phyloP scores from a whole-genome alignment of 2,113 vertebrate species.

The Myiopsitta monachus region DNA sequence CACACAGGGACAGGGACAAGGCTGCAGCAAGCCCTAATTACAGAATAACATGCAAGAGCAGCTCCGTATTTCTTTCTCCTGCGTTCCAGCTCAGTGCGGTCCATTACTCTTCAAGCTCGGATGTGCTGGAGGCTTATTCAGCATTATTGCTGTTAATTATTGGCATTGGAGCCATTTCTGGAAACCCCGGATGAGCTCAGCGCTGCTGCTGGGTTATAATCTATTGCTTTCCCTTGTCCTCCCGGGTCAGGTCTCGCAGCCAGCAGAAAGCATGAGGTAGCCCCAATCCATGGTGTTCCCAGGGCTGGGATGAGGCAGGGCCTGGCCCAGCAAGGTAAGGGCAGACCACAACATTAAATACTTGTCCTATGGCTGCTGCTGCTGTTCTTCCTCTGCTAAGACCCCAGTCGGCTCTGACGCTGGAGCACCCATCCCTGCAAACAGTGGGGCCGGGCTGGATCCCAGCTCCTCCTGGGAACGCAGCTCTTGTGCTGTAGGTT shows the following conservation, averaged over 20 bases:
- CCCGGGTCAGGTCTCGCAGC: background rate
- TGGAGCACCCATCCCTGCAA: background rate
- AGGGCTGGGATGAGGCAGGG: background rate
- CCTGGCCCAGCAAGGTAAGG: background rate
- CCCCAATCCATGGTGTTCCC: fast-evolving
- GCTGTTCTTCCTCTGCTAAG: background rate
- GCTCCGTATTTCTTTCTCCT: background rate
- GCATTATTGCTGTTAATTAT: conserved; percentile 31
- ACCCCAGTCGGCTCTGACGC: background rate
- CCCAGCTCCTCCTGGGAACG: background rate
- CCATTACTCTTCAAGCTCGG: background rate
- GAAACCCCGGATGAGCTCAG: background rate
- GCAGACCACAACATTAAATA: background rate
- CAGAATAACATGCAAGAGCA: background rate
- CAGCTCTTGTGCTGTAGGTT: conserved; percentile 10
- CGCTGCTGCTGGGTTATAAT: background rate
- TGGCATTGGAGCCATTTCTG: background rate
- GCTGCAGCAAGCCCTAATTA: background rate
- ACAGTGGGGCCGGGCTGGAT: background rate
- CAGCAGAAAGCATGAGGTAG: fast-evolving
- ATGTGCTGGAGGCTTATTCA: conserved; percentile 3
- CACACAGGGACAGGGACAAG: background rate
- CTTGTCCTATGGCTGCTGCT: background rate
- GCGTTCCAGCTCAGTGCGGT: background rate
- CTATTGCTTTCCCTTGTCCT: background rate